Conservation (phyloP, 2,888 invertebrate species). For the Troglohyphantes excavatus region DNA sequence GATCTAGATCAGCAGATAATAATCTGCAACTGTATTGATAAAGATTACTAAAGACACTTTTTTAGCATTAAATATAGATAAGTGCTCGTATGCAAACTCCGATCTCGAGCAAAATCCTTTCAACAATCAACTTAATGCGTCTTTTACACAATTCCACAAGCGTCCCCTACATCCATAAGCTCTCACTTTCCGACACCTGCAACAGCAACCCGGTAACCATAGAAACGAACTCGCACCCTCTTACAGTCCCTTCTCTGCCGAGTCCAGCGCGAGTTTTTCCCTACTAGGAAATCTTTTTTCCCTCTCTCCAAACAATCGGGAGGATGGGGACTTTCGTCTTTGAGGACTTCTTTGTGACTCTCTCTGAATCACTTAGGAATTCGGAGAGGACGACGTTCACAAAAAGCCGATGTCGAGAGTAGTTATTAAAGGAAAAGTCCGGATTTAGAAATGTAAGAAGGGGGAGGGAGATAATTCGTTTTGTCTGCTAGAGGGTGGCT, state of each 20-base stretch:
- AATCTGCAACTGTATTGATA: too few relatives aligned
- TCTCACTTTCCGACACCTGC: not conserved
- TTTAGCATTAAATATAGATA: too few relatives aligned
- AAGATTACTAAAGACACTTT: too few relatives aligned
- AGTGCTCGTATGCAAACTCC: too few relatives aligned
- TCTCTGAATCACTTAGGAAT: slow-evolving; percentile 37
- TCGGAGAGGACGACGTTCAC: not conserved
- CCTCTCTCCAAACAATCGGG: slow-evolving; percentile 34
- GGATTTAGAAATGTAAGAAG: slow-evolving; percentile 11
- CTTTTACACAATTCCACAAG: not conserved
- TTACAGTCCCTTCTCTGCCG: not conserved
- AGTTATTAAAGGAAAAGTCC: slow-evolving; percentile 39
- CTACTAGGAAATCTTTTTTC: too few relatives aligned
- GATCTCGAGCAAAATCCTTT: not conserved
- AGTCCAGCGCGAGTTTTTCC: not conserved
- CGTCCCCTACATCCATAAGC: too few relatives aligned
- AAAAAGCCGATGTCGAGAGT: slow-evolving; percentile 37
- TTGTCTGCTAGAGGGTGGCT: not conserved
- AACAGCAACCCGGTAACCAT: not conserved
- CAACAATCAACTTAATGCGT: not conserved
- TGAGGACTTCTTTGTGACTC: slow-evolving; percentile 43
- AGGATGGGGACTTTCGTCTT: not conserved
- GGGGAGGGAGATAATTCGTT: slow-evolving; percentile 29
- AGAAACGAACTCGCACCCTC: not conserved
- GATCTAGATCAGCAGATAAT: too few relatives aligned